Percentiles rank a stretch among this genome's conserved stretches.
Conservation (phyloP, 1,140 invertebrate species). For the Drosophila willistoni region DNA sequence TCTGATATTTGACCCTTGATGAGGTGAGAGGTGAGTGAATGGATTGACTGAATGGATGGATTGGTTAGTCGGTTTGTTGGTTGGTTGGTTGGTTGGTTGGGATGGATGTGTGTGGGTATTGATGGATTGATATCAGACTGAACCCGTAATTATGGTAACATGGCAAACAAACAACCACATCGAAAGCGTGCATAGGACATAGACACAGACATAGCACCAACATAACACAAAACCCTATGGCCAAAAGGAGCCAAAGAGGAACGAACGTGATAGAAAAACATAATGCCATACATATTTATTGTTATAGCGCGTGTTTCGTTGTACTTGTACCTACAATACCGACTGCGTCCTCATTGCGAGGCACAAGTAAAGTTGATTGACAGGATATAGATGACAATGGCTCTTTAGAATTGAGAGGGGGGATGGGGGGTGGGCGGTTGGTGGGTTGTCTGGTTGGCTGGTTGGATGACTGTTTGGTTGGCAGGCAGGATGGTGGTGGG, state of each 20-base stretch:
- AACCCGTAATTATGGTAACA: constrained; percentile 57
- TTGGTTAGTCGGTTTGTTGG: not conserved
- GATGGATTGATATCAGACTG: constrained; percentile 14
- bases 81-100: not conserved
- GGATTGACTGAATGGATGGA: constrained; percentile 9
- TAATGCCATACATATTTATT: not conserved
- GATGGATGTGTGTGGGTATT: not conserved
- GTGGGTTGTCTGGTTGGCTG: not conserved
- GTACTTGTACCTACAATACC: constrained; percentile 56
- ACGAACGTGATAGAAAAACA: constrained; percentile 39
- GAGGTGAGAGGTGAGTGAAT: constrained; percentile 39
- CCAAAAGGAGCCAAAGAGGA: constrained; percentile 25
- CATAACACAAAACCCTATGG: constrained; percentile 27
- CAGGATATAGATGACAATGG: constrained; percentile 53
- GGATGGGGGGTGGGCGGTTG: not conserved
- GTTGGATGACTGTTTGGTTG: not conserved
- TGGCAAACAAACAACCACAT: constrained; percentile 48
- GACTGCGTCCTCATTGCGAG: constrained; percentile 44
- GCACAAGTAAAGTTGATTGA: constrained; percentile 63
- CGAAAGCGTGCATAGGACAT: constrained; percentile 52
- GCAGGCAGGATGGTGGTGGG: not conserved
- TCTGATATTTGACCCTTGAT: constrained; percentile 62
- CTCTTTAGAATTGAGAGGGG: constrained; percentile 9
- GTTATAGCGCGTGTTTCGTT: constrained; percentile 9
- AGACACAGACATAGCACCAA: constrained; percentile 30